Percentiles rank a stretch among this genome's conserved stretches.
phyloP scores from a whole-genome alignment of 2,113 vertebrate genomes.

The Ornithorhynchus anatinus region DNA sequence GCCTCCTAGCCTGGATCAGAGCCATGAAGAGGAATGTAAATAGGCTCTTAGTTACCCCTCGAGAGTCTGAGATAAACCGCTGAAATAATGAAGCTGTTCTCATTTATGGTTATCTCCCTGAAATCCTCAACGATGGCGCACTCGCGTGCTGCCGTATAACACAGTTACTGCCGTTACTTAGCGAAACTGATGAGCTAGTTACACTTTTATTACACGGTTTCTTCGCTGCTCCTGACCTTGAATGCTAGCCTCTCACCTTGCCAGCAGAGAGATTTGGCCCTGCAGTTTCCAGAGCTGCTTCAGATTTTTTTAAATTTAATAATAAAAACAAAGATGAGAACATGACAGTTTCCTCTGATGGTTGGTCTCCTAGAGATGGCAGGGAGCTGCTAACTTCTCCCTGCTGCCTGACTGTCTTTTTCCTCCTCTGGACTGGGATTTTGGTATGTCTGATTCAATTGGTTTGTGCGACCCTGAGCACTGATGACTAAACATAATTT shows the following conservation, averaged over 20 bases:
- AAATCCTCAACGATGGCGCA: constrained; percentile 5
- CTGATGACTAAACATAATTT: background rate
- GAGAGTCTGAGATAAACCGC: constrained; percentile 21
- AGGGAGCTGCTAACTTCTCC: background rate
- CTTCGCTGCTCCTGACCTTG: background rate
- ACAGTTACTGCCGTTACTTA: background rate
- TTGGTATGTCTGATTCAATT: constrained; percentile 14
- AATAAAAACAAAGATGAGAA: background rate
- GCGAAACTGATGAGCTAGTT: constrained; percentile 19
- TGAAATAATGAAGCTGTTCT: constrained; percentile 24
- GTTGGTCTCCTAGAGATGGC: background rate
- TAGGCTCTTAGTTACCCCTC: constrained; percentile 20
- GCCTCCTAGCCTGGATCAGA: background rate
- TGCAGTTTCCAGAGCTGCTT: background rate
- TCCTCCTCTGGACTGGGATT: background rate
- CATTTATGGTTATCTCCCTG: background rate
- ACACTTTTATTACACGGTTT: background rate
- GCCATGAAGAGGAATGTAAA: constrained; percentile 19
- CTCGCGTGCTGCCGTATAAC: background rate
- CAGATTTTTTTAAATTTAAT: background rate
- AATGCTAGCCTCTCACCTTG: background rate
- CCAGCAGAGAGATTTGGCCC: background rate
- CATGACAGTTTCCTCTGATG: background rate
- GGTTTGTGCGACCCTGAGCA: background rate
- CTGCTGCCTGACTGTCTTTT: background rate